Evolutionary conservation across 1,140 invertebrate genomes (phyloP).

Genomic region (Drosophila pachea): DNA sequence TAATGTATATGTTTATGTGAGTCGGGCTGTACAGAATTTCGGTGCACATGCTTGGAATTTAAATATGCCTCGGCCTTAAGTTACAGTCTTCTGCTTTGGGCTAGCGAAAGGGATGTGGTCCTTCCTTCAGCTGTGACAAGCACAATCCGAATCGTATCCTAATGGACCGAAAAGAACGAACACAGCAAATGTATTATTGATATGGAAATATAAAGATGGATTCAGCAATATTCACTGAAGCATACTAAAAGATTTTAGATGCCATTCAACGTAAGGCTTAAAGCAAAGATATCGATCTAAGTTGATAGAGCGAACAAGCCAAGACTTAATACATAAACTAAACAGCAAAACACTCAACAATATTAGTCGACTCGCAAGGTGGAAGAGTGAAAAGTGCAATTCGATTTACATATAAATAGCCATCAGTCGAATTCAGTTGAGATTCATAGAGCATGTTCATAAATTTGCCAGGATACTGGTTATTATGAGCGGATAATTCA

Average conservation of each 20-base stretch:
- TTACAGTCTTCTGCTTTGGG: background rate
- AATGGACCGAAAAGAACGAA: constrained; percentile 4
- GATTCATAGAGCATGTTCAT: background rate
- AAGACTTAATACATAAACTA: no score
- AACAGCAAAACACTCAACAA: no score
- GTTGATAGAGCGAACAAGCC: background rate
- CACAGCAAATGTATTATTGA: constrained; percentile 2
- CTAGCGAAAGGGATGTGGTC: background rate
- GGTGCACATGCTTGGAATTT: constrained; percentile 9
- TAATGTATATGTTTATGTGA: background rate
- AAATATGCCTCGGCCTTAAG: background rate
- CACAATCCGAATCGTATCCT: background rate
- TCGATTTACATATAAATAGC: background rate
- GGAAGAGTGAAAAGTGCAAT: background rate
- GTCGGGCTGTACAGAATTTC: background rate
- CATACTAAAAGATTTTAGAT: constrained; percentile 5
- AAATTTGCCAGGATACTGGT: background rate
- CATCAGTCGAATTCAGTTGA: background rate
- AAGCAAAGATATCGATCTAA: background rate
- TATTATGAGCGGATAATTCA: background rate
- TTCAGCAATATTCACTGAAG: background rate
- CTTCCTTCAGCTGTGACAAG: background rate
- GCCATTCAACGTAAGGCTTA: background rate
- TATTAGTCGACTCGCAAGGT: background rate
- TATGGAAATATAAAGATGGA: constrained; percentile 4